A percentile compares a stretch with the other conserved stretches of the same genome.
phyloP scores from a whole-genome alignment of 2,797 vertebrate genomes.

The Enteromius paludinosus region DNA sequence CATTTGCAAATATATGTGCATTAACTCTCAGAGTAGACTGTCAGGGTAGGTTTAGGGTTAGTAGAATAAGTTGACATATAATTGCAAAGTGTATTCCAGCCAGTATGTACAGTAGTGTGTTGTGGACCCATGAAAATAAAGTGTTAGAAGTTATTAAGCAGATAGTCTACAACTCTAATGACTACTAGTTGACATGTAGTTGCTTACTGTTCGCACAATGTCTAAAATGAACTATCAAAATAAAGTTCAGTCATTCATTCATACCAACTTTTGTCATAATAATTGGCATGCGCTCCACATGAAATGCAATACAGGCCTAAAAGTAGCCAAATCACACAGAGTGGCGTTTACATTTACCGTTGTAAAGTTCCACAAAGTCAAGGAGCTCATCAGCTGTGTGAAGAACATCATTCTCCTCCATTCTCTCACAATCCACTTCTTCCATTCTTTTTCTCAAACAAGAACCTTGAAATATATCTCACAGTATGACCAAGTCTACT shows the following conservation, averaged over 20 bases:
- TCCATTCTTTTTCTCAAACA: background rate
- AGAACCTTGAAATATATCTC: conserved; percentile 5
- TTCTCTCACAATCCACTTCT: conserved; percentile 29
- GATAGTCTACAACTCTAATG: too few relatives aligned
- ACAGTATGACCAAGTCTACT: background rate
- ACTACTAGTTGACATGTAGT: too few relatives aligned
- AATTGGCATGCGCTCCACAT: background rate
- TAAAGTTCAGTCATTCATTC: conserved; percentile 5
- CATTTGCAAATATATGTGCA: too few relatives aligned
- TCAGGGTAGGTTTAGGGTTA: too few relatives aligned
- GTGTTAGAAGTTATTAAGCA: too few relatives aligned
- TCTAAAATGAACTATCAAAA: too few relatives aligned
- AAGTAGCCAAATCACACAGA: background rate
- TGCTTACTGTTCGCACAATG: too few relatives aligned
- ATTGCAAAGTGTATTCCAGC: too few relatives aligned
- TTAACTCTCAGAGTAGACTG: too few relatives aligned
- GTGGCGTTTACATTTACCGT: conserved; percentile 60
- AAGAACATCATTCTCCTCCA: conserved; percentile 61
- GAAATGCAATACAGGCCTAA: conserved; percentile 9
- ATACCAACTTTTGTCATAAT: background rate
- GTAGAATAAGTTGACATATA: too few relatives aligned
- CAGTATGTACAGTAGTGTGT: too few relatives aligned
- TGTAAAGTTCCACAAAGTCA: conserved; percentile 64
- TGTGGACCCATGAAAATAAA: too few relatives aligned
- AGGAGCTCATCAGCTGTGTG: conserved; percentile 63